Evolutionary conservation across 2,113 vertebrate species (phyloP).

Genomic region (Empidonax alnorum): DNA sequence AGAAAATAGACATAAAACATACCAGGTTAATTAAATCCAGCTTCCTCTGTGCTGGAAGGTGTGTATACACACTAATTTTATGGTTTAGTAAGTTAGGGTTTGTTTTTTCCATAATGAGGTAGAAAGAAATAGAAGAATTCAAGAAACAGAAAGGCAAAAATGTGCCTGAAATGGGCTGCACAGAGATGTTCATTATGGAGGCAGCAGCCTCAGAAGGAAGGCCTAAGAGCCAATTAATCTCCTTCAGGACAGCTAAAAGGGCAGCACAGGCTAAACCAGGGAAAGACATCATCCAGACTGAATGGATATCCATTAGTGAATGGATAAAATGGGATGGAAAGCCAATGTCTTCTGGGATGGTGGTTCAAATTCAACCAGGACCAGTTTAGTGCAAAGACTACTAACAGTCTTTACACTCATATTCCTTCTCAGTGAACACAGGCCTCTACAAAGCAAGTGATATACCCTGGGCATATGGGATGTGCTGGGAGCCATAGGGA

Average conservation of each 20-base stretch:
- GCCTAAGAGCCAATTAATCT: background rate
- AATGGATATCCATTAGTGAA: background rate
- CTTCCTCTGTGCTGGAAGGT: background rate
- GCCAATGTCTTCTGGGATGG: background rate
- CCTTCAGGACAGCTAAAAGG: background rate
- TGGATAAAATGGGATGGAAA: background rate
- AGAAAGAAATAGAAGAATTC: background rate
- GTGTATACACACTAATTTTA: background rate
- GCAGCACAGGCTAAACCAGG: background rate
- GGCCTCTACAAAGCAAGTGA: background rate
- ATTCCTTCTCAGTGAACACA: background rate
- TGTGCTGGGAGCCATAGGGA: background rate
- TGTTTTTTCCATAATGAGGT: background rate
- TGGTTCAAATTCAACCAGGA: background rate
- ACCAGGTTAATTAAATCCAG: background rate
- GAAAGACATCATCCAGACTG: background rate
- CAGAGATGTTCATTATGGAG: background rate
- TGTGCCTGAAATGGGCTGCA: rapidly evolving
- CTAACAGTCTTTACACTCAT: background rate
- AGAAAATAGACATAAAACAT: background rate
- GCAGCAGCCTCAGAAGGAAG: background rate
- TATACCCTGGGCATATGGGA: background rate
- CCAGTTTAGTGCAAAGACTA: background rate
- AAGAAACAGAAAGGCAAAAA: background rate
- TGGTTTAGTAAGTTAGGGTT: background rate